Base-by-base conservation (phyloP, 1,140 invertebrate species). In the Hylaeus volcanicus region DNA sequence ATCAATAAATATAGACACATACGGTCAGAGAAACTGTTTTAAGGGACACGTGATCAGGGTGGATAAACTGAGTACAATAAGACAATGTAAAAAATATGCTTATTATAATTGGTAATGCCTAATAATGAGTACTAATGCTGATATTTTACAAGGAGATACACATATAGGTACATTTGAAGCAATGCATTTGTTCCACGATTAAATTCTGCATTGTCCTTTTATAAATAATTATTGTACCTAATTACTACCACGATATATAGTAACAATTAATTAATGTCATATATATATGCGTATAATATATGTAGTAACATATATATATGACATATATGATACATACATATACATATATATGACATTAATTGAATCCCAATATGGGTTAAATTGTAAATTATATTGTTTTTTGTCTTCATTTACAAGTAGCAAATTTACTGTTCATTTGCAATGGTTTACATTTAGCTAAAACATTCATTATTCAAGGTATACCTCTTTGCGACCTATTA, bases 61-160 rank as follows among this genome's bases (percentile, higher is more conserved):
- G 45, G 74, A 83, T 83, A 83, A 87, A 87, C 85, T 88, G 86
- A 92, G 85, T 86, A 87, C 88, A 89, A 87, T 84, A 84, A 92
- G 89, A 89, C 89, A 83, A 92, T 92, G 84, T 92, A 93, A 93
- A 93, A 92, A 92, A 93, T 92, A 93, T 92, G 89, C 91, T 91
- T 91, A 92, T 90, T 90, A 87, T 93, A 92, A 92, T 91, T 92
- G 84, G 77, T 92, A 91, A 90, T 89, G 82, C 81, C 88, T 92
- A 91, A 90, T 89, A 85, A 84, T 90, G 88, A 90, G 89, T 84
- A 90, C 80, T 91, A 88, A 92, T 92, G 86, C 89, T 92, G 88
- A 91, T 93, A 92, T 92, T 86, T 91, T 93, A 93, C 91, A 93
- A 92, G 90, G 86, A 88, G 88, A 87, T 92, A 91, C 90, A 91